phyloP scores from a whole-genome alignment of 2,113 vertebrate genomes.

The Pseudois nayaur region DNA sequence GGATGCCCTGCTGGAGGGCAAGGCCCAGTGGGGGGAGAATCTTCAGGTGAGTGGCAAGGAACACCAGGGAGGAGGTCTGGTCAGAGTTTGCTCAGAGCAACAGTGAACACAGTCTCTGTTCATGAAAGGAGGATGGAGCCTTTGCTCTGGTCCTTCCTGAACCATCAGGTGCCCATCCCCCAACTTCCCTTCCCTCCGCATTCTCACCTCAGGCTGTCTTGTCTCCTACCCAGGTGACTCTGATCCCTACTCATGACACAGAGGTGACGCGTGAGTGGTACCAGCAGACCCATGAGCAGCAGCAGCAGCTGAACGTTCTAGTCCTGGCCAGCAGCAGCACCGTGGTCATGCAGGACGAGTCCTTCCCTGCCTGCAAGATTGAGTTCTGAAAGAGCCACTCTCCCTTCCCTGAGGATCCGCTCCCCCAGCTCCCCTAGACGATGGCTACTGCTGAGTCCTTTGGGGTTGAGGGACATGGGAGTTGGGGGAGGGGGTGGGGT shows the following conservation, averaged over 20 bases:
- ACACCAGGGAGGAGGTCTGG: background rate
- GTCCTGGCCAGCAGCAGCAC: conserved; percentile 99
- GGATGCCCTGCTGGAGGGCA: conserved; percentile 94
- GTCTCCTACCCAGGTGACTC: conserved; percentile 87
- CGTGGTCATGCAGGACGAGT: conserved; percentile 99
- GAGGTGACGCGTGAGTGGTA: conserved; percentile 99
- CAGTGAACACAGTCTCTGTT: background rate
- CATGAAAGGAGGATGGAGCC: background rate
- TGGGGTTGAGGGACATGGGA: conserved; percentile 38
- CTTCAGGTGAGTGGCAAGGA: conserved; percentile 87
- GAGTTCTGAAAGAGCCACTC: conserved; percentile 88
- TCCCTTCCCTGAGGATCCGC: conserved; percentile 59
- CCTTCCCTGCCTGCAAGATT: conserved; percentile 99
- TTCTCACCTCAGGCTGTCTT: conserved; percentile 28
- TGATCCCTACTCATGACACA: conserved; percentile 98
- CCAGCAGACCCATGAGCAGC: conserved; percentile 97
- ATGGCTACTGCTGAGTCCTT: conserved; percentile 47
- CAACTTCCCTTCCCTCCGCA: background rate
- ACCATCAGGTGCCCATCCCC: background rate
- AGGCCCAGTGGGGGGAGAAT: conserved; percentile 98
- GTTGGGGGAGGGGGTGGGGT: background rate
- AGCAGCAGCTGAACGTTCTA: conserved; percentile 97
- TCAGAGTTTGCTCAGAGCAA: background rate
- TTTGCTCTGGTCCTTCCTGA: background rate
- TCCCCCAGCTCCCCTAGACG: conserved; percentile 42